A percentile compares a stretch with the other conserved stretches of the same genome.
These are phyloP conservation scores for Hemicrepidius hirtus DNA, from an alignment of 2,888 invertebrate species.

Conservation along the genomic window DNA sequence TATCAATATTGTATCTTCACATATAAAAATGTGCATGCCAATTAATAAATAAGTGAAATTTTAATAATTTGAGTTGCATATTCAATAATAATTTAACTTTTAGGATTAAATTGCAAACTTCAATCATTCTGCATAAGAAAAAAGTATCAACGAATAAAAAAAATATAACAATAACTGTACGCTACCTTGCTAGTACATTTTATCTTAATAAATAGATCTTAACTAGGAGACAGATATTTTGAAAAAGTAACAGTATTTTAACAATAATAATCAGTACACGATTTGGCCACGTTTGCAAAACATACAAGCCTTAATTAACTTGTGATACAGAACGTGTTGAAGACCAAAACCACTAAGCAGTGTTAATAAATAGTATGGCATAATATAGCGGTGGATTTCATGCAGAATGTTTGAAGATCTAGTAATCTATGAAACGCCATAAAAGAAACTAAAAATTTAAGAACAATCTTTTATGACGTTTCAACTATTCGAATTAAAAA, in stretches of 20 bases:
- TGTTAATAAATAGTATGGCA: conserved; percentile 63
- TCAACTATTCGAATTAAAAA: conserved; percentile 50
- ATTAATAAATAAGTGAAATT: conserved; percentile 44
- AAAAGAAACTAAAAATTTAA: conserved; percentile 35
- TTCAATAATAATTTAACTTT: conserved; percentile 26
- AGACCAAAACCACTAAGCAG: conserved; percentile 64
- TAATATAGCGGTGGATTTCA: conserved; percentile 64
- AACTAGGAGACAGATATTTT: conserved; percentile 16
- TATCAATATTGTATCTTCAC: conserved; percentile 10
- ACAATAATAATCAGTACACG: conserved; percentile 9
- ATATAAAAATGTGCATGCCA: conserved; percentile 43
- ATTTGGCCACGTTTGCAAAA: conserved; percentile 42
- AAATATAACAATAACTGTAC: conserved; percentile 26
- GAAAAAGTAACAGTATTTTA: conserved; percentile 21
- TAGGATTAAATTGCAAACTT: conserved; percentile 41
- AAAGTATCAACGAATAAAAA: conserved; percentile 11
- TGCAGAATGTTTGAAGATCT: conserved; percentile 73
- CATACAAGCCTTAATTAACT: conserved; percentile 41
- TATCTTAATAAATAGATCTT: conserved; percentile 42
- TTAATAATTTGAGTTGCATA: conserved; percentile 34
- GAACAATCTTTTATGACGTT: conserved; percentile 49
- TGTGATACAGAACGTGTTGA: conserved; percentile 65
- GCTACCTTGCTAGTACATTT: conserved; percentile 49
- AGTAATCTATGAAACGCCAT: conserved; percentile 45
- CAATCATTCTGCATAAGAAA: conserved; percentile 53